Conservation (phyloP, 2,113 vertebrate species). For the Danionella cerebrum region DNA sequence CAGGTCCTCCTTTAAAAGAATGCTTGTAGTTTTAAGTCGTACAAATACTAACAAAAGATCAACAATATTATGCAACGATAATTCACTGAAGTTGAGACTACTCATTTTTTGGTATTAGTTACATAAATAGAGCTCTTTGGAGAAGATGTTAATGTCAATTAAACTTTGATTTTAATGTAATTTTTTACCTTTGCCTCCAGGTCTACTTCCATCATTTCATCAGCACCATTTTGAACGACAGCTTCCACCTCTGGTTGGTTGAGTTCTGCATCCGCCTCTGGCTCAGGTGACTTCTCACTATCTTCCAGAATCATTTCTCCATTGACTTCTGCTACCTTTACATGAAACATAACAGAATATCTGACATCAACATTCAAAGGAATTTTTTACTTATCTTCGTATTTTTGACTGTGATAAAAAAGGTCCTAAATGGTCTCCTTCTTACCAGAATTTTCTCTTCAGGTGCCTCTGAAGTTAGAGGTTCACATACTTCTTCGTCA, state of each 20-base stretch:
- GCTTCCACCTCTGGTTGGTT: not conserved
- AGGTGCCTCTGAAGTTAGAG: not conserved
- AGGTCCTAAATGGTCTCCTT: not conserved
- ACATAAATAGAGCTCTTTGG: too few relatives aligned
- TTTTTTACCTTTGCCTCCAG: not conserved
- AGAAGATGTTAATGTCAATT: too few relatives aligned
- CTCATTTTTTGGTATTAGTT: too few relatives aligned
- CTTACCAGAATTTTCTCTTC: not conserved
- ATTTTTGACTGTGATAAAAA: not conserved
- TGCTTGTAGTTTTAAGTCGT: too few relatives aligned
- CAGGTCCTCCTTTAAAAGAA: not conserved
- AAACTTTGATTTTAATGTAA: not conserved
- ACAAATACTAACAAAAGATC: too few relatives aligned
- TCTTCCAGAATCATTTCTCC: not conserved
- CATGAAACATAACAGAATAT: too few relatives aligned
- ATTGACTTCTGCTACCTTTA: slow-evolving; percentile 8
- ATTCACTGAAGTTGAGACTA: too few relatives aligned
- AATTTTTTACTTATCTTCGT: too few relatives aligned
- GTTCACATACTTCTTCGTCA: not conserved
- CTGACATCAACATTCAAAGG: too few relatives aligned
- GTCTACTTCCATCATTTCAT: not conserved
- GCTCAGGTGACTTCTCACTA: not conserved
- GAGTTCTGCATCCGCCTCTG: not conserved
- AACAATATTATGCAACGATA: too few relatives aligned
- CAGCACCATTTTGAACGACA: not conserved